These are phyloP conservation scores for Druceiella hillmani DNA, from an alignment of 2,888 invertebrate genomes.

Conservation along the genomic window DNA sequence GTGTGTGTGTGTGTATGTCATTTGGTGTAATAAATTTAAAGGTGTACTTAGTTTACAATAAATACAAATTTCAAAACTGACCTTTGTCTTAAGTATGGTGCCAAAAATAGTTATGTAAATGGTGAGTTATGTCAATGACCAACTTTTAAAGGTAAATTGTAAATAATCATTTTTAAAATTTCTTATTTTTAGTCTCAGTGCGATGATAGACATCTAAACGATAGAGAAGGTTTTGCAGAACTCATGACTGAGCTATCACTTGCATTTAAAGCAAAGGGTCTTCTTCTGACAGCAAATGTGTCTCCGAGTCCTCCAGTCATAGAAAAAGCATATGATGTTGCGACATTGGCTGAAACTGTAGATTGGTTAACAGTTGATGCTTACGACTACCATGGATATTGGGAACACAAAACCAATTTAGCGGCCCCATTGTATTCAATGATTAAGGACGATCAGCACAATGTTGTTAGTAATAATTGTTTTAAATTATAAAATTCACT, in stretches of 20 bases:
- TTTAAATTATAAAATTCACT: neutral
- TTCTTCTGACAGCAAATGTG: conserved; percentile 66
- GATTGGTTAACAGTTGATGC: conserved; percentile 81
- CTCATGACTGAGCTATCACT: conserved; percentile 61
- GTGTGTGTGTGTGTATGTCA: no score
- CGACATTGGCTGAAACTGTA: conserved; percentile 57
- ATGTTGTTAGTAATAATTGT: conserved; percentile 52
- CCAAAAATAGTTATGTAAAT: no score
- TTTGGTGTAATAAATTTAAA: no score
- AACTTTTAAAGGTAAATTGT: no score
- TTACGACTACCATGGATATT: conserved; percentile 75
- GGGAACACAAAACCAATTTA: conserved; percentile 69
- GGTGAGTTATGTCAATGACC: no score
- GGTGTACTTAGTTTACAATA: no score
- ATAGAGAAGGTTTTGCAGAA: conserved; percentile 62
- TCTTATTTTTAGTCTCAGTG: conserved; percentile 51
- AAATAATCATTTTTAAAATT: no score
- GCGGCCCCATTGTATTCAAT: conserved; percentile 66
- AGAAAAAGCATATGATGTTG: conserved; percentile 67
- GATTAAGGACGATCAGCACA: conserved; percentile 59
- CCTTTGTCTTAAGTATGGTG: no score
- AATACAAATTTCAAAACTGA: no score
- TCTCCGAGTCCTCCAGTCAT: conserved; percentile 68
- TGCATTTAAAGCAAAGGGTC: conserved; percentile 54
- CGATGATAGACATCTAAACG: conserved; percentile 53